These are phyloP conservation scores for Meiosimyza decipiens DNA, from an alignment of 2,888 invertebrate genomes.

Conservation along the genomic window DNA sequence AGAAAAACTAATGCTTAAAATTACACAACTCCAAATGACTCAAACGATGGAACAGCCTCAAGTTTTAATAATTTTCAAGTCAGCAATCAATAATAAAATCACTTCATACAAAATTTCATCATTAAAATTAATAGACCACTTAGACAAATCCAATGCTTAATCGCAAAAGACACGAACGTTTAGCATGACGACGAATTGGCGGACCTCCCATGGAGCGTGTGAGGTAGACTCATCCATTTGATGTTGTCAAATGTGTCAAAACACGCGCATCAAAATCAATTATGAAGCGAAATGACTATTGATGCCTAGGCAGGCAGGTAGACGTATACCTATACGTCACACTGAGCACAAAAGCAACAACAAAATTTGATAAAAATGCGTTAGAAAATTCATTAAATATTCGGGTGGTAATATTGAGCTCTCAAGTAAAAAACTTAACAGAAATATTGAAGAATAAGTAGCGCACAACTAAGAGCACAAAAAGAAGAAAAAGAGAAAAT, in stretches of 20 bases:
- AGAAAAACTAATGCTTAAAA: no score
- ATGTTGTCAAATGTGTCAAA: conserved; percentile 19
- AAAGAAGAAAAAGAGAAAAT: not conserved
- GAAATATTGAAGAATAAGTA: not conserved
- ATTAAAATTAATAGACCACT: conserved; percentile 25
- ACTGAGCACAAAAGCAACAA: conserved; percentile 1
- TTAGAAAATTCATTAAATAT: not conserved
- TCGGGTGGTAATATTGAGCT: not conserved
- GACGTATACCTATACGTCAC: no score
- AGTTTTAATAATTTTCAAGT: no score
- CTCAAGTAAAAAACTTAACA: not conserved
- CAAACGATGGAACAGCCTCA: no score
- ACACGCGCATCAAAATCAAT: conserved; percentile 21
- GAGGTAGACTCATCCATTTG: not conserved
- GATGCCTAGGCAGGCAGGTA: not conserved
- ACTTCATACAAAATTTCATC: not conserved
- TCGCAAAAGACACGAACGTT: conserved; percentile 11
- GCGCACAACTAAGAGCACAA: not conserved
- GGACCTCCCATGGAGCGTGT: not conserved
- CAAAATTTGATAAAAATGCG: not conserved
- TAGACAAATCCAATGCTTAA: conserved; percentile 11
- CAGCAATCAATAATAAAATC: not conserved
- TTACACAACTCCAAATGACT: no score
- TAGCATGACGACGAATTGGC: not conserved
- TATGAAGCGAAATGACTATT: not conserved